phyloP scores from a whole-genome alignment of 2,888 invertebrate genomes.

The Steinernema scapterisci region DNA sequence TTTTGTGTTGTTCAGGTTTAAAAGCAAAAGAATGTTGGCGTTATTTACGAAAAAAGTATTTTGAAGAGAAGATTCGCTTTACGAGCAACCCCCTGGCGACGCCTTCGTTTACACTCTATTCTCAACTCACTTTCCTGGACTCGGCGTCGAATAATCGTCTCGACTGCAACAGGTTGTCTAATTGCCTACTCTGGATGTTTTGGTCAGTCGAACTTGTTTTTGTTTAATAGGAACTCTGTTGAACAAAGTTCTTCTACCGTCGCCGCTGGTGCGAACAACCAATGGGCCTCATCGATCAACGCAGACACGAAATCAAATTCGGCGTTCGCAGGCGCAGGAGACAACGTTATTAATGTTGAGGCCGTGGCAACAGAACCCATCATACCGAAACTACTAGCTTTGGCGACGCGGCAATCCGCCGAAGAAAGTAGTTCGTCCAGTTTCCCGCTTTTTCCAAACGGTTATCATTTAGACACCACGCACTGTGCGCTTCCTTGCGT shows the following conservation, averaged over 20 bases:
- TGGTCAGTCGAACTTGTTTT: constrained; percentile 33
- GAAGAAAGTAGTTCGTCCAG: background rate
- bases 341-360: background rate
- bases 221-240: constrained; percentile 10
- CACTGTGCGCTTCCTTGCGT: background rate
- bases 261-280: background rate
- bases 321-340: background rate
- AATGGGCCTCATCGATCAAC: constrained; percentile 29
- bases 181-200: constrained; percentile 20
- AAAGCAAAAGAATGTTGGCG: constrained; percentile 5
- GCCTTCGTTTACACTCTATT: constrained; percentile 6
- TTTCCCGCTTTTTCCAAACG: background rate
- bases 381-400: background rate
- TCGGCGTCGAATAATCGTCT: background rate
- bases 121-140: constrained; percentile 18
- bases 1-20: background rate
- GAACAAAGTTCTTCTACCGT: constrained; percentile 13
- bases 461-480: background rate
- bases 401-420: background rate
- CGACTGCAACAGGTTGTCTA: constrained; percentile 9
- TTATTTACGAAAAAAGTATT: constrained; percentile 16
- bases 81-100: background rate
- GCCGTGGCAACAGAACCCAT: background rate
- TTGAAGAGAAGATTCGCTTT: background rate
- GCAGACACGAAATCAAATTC: background rate